A percentile compares a stretch with the other conserved stretches of the same genome.
Conservation (phyloP, 1,140 invertebrate species). For the Xylocopa sonorina region DNA sequence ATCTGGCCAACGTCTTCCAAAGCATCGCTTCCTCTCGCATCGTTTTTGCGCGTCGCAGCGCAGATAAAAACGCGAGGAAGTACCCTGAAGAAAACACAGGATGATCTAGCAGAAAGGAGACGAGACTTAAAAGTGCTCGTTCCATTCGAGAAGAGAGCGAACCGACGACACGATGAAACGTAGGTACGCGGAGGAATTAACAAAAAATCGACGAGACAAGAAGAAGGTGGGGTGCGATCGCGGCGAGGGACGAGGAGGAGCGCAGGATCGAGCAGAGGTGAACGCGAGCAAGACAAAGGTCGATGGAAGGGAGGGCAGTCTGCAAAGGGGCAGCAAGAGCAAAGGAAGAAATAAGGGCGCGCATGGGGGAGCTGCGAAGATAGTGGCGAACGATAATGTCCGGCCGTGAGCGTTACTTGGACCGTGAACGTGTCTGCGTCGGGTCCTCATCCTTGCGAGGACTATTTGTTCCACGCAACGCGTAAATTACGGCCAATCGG, state of each 20-base stretch:
- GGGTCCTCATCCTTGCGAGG: constrained; percentile 58
- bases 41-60: neutral
- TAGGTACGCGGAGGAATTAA: neutral
- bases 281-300: constrained; percentile 13
- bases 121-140: constrained; percentile 10
- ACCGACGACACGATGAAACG: neutral
- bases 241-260: neutral
- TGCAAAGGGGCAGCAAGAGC: neutral
- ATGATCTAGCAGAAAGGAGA: neutral
- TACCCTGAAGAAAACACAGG: neutral
- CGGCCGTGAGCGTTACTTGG: constrained; percentile 59
- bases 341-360: neutral
- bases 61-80: neutral
- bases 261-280: neutral
- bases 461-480: constrained; percentile 69
- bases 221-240: neutral
- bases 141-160: neutral
- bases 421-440: constrained; percentile 54
- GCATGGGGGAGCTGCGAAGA: constrained; percentile 41
- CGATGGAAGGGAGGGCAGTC: neutral
- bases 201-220: neutral
- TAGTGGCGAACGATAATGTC: constrained; percentile 61
- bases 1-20: neutral
- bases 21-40: no score
- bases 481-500: constrained; percentile 67